Percentiles rank a stretch among this genome's conserved stretches.
These are phyloP conservation scores for Drosophila fuyamai DNA, from an alignment of 1,140 invertebrate genomes.

Conservation along the genomic window DNA sequence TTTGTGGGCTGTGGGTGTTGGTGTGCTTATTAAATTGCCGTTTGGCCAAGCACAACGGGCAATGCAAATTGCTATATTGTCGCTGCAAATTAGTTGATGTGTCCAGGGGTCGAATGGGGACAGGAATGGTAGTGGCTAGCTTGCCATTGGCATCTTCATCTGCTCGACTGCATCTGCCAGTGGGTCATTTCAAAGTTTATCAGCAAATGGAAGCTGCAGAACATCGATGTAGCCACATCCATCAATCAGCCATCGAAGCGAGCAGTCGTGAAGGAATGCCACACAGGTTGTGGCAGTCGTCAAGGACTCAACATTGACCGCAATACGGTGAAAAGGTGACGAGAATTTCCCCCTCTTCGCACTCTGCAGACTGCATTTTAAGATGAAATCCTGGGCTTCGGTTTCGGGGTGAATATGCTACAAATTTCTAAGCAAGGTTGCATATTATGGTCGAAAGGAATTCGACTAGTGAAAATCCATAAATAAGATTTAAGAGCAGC, in stretches of 20 bases:
- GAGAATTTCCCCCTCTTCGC: neutral
- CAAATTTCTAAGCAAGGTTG: no score
- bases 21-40: slow-evolving; percentile 62
- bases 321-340: neutral
- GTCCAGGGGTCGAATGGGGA: slow-evolving; percentile 14
- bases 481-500: no score
- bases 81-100: slow-evolving; percentile 53
- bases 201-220: slow-evolving; percentile 23
- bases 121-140: no score
- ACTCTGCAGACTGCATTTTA: neutral
- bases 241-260: slow-evolving; percentile 15
- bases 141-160: neutral
- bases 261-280: slow-evolving; percentile 1
- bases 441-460: no score
- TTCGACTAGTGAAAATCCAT: neutral
- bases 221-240: slow-evolving; percentile 12
- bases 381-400: neutral
- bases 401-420: no score
- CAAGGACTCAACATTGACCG: slow-evolving; percentile 14
- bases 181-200: slow-evolving; percentile 19
- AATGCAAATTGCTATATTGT: slow-evolving; percentile 55
- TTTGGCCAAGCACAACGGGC: slow-evolving; percentile 32
- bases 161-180: neutral
- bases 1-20: slow-evolving; percentile 3
- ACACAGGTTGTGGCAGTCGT: neutral